These are phyloP conservation scores for Clitarchus hookeri DNA, from an alignment of 2,888 invertebrate species.

Conservation along the genomic window DNA sequence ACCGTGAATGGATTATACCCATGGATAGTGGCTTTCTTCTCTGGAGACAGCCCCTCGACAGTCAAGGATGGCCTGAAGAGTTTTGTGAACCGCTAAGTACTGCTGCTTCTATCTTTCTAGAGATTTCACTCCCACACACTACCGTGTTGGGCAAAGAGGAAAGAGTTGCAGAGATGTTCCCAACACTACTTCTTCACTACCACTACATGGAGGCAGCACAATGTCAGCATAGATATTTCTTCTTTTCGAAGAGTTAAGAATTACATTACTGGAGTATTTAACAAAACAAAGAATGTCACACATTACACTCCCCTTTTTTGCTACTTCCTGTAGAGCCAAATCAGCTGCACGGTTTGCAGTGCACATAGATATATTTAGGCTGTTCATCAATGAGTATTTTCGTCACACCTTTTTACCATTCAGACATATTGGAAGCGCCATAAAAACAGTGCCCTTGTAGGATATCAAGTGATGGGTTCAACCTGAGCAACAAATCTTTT, in stretches of 20 bases:
- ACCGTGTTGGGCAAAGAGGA: too few species aligned
- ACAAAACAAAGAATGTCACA: neutral
- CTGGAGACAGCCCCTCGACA: too few species aligned
- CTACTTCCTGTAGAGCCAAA: neutral
- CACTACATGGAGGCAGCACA: too few species aligned
- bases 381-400: neutral
- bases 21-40: too few species aligned
- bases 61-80: too few species aligned
- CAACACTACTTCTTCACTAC: too few species aligned
- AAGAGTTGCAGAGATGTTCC: too few species aligned
- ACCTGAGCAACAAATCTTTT: neutral
- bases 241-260: neutral
- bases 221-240: neutral
- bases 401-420: neutral
- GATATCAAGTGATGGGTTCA: neutral
- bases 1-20: too few species aligned
- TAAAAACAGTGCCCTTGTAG: neutral
- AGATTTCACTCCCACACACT: too few species aligned
- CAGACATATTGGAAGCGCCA: neutral
- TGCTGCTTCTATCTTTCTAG: too few species aligned
- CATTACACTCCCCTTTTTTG: neutral
- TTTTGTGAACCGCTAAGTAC: too few species aligned
- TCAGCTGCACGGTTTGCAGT: neutral
- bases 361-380: neutral
- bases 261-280: neutral